phyloP scores from a whole-genome alignment of 2,113 vertebrate genomes.

The Melanostigma gelatinosum region DNA sequence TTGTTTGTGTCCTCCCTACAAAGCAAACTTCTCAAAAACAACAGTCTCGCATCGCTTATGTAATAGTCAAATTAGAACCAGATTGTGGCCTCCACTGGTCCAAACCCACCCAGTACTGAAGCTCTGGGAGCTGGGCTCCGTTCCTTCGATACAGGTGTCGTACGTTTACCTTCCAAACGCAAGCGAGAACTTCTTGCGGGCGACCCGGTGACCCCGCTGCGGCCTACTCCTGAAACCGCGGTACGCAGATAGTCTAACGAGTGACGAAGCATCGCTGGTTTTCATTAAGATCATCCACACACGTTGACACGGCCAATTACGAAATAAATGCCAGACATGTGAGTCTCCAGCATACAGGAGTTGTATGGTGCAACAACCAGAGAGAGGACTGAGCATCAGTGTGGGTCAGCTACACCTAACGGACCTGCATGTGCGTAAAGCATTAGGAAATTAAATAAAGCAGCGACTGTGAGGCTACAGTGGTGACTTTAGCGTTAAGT shows the following conservation, averaged over 20 bases:
- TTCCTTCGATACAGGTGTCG: conserved; percentile 55
- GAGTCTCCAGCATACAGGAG: conserved; percentile 5
- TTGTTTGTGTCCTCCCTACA: conserved; percentile 2
- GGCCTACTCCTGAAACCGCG: conserved; percentile 20
- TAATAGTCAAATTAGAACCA: conserved; percentile 74
- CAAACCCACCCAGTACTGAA: conserved; percentile 64
- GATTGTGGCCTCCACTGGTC: conserved; percentile 46
- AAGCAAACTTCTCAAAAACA: conserved; percentile 68
- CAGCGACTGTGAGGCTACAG: neutral
- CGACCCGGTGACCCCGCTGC: conserved; percentile 11
- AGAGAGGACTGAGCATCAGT: neutral
- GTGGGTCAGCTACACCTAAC: neutral
- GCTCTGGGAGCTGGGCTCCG: conserved; percentile 29
- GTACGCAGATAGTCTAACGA: conserved; percentile 19
- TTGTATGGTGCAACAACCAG: neutral
- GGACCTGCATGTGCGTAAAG: neutral
- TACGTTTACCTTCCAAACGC: conserved; percentile 38
- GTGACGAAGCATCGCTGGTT: conserved; percentile 38
- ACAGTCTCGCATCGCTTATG: conserved; percentile 66
- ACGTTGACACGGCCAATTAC: conserved; percentile 5
- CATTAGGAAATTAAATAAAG: neutral
- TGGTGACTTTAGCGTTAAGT: neutral
- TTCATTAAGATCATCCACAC: conserved; percentile 37
- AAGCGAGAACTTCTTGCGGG: conserved; percentile 32
- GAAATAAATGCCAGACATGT: conserved; percentile 25